A percentile compares a stretch with the other conserved stretches of the same genome.
phyloP scores from a whole-genome alignment of 2,113 vertebrate species.

The Onychostruthus taczanowskii region DNA sequence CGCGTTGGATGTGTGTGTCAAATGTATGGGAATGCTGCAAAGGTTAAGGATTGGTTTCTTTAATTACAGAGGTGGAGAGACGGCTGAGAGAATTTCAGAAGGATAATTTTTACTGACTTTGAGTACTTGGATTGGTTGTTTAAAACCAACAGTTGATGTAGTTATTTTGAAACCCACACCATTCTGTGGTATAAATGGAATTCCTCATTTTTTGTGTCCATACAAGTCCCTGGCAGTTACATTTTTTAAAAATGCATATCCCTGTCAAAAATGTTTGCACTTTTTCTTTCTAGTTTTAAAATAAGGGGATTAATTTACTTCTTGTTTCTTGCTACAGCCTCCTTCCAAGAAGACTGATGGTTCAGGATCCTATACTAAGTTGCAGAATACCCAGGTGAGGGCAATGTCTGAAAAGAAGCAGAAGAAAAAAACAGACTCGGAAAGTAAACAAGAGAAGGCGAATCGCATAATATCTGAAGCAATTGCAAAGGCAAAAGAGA shows the following conservation, averaged over 20 bases:
- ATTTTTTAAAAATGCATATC: background rate
- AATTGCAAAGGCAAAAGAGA: conserved; percentile 92
- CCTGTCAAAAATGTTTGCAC: background rate
- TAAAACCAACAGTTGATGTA: conserved; percentile 23
- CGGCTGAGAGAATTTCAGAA: conserved; percentile 8
- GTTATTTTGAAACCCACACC: conserved; percentile 24
- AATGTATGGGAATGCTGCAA: background rate
- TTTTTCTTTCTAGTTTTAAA: background rate
- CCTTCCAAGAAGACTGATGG: conserved; percentile 94
- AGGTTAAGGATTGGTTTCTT: background rate
- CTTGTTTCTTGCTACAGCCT: conserved; percentile 62
- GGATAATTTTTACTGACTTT: background rate
- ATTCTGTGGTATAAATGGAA: conserved; percentile 38
- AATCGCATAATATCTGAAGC: conserved; percentile 99
- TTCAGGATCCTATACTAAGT: conserved; percentile 83
- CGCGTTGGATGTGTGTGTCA: background rate
- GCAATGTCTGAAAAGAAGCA: conserved; percentile 83
- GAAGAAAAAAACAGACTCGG: conserved; percentile 85
- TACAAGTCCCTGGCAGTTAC: background rate
- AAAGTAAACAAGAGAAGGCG: conserved; percentile 97
- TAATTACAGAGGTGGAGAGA: background rate
- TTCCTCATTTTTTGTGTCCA: conserved; percentile 10
- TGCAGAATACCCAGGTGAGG: conserved; percentile 92
- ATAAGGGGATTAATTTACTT: background rate
- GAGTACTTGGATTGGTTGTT: background rate